Conservation (phyloP, 92 coral and sea anemone genomes). For the Actinostola sp. region DNA sequence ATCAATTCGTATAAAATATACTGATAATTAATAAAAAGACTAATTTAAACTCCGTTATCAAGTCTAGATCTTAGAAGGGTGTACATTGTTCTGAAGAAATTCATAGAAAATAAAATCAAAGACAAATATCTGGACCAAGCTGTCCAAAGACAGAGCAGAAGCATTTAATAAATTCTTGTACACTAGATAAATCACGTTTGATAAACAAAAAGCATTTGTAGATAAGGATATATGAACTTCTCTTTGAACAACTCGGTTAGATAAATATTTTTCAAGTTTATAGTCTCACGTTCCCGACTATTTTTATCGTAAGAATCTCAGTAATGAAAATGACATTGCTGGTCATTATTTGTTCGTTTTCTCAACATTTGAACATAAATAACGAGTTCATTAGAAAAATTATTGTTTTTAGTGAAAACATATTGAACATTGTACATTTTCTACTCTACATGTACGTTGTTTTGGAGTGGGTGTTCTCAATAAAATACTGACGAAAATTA, state of each 20-base stretch:
- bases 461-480: constrained; percentile 14
- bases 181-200: no score
- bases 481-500: background rate
- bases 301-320: constrained; percentile 1
- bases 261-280: background rate
- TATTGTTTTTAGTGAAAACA: background rate
- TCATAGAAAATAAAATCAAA: no score
- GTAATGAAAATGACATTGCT: background rate
- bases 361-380: background rate
- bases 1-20: no score
- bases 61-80: no score
- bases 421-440: constrained; percentile 6
- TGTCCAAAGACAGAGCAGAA: no score
- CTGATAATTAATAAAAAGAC: no score
- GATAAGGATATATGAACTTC: no score
- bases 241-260: background rate
- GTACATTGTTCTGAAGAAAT: no score
- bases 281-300: background rate
- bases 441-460: background rate
- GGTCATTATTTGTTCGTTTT: background rate
- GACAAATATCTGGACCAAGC: no score
- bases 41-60: no score
- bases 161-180: no score
- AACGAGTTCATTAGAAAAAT: background rate
- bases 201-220: background rate